Evolutionary conservation across 2,888 invertebrate genomes (phyloP).

Genomic region (Dysmachus trigonus): DNA sequence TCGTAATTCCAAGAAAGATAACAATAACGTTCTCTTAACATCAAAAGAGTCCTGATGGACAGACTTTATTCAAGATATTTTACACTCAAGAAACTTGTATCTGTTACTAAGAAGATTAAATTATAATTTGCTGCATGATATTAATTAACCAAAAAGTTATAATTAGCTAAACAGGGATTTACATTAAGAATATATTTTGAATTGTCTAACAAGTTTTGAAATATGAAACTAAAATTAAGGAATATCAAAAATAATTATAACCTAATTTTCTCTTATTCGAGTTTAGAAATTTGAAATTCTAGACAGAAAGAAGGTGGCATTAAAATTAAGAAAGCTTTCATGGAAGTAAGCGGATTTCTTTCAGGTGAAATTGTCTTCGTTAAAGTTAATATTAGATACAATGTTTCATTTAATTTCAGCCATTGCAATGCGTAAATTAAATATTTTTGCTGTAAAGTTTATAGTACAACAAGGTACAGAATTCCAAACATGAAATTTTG

Average conservation of each 20-base stretch:
- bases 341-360: too few relatives aligned
- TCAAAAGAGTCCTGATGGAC: background rate
- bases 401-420: too few relatives aligned
- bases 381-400: too few relatives aligned
- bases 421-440: too few relatives aligned
- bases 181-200: background rate
- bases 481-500: too few relatives aligned
- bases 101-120: background rate
- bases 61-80: background rate
- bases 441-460: too few relatives aligned
- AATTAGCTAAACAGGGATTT: background rate
- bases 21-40: background rate
- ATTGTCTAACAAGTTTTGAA: background rate
- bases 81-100: background rate
- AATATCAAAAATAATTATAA: background rate
- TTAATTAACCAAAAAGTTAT: background rate
- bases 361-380: too few relatives aligned
- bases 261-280: background rate
- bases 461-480: too few relatives aligned
- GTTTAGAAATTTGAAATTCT: background rate
- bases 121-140: background rate
- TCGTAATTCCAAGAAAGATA: background rate
- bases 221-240: background rate
- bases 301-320: too few relatives aligned
- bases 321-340: too few relatives aligned